Percentiles rank a stretch among this genome's conserved stretches.
phyloP scores from a whole-genome alignment of 2,888 invertebrate genomes.

The Melieria omissa region DNA sequence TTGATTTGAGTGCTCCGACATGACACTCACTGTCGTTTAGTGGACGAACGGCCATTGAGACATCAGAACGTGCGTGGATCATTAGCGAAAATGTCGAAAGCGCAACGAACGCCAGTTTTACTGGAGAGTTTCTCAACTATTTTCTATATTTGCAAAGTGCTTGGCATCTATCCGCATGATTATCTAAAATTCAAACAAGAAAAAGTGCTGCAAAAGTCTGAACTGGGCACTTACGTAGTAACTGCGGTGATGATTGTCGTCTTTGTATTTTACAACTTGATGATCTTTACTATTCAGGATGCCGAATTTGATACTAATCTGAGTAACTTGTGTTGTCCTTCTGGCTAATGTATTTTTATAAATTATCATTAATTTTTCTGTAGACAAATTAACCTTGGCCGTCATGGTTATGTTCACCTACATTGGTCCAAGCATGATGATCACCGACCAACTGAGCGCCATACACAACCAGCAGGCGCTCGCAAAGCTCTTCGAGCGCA shows the following conservation, averaged over 20 bases:
- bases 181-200: slow-evolving; percentile 52
- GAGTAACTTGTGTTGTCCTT: slow-evolving; percentile 45
- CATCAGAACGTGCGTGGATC: too few species aligned
- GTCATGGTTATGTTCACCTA: slow-evolving; percentile 12
- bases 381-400: slow-evolving; percentile 19
- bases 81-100: too few species aligned
- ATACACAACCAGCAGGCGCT: slow-evolving; percentile 60
- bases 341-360: background rate
- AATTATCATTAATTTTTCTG: background rate
- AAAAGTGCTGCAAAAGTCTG: slow-evolving; percentile 56
- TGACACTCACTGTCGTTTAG: too few species aligned
- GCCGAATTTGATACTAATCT: slow-evolving; percentile 51
- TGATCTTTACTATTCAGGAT: slow-evolving; percentile 54
- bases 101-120: slow-evolving; percentile 35
- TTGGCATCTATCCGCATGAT: slow-evolving; percentile 61
- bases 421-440: slow-evolving; percentile 14
- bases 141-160: slow-evolving; percentile 61
- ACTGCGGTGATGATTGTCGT: slow-evolving; percentile 48
- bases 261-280: slow-evolving; percentile 57
- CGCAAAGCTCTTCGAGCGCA: slow-evolving; percentile 56
- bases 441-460: slow-evolving; percentile 58
- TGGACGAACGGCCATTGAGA: too few species aligned
- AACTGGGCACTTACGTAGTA: slow-evolving; percentile 55
- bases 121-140: slow-evolving; percentile 56
- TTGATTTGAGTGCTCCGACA: too few species aligned